phyloP scores from a whole-genome alignment of 2,113 vertebrate genomes.

The Misgurnus mizolepis region DNA sequence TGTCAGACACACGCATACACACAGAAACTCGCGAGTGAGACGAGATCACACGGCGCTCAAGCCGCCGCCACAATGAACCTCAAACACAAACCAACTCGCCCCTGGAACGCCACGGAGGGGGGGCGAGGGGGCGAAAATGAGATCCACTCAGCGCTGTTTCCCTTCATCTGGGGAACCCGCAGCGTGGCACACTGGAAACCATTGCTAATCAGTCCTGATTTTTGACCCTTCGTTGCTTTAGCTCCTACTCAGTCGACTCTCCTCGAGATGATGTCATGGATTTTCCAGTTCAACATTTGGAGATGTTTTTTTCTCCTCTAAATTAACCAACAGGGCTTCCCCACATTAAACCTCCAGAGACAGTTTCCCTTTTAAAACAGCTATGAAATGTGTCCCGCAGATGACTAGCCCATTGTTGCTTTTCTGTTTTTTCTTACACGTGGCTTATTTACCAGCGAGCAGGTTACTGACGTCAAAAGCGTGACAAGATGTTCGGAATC shows the following conservation, averaged over 20 bases:
- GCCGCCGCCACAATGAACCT: conserved; percentile 70
- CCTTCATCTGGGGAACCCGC: conserved; percentile 29
- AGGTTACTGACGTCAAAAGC: conserved; percentile 66
- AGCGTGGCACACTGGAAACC: conserved; percentile 69
- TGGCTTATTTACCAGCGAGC: conserved; percentile 44
- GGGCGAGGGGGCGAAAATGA: conserved; percentile 23
- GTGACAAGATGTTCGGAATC: conserved; percentile 73
- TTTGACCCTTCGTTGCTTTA: conserved; percentile 64
- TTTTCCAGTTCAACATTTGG: conserved; percentile 65
- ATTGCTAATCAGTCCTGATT: conserved; percentile 73
- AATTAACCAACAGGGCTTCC: conserved; percentile 71
- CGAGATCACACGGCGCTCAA: conserved; percentile 70
- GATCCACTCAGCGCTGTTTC: conserved; percentile 10
- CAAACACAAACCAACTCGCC: conserved; percentile 74
- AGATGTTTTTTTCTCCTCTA: conserved; percentile 51
- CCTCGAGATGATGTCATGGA: conserved; percentile 64
- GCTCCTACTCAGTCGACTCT: conserved; percentile 48
- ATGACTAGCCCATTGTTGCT: conserved; percentile 58
- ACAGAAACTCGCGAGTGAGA: conserved; percentile 67
- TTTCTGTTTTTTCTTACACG: conserved; percentile 37
- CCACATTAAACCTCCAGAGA: conserved; percentile 66
- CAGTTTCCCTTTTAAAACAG: conserved; percentile 56
- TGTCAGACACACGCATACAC: conserved; percentile 71
- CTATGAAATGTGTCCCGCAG: conserved; percentile 54
- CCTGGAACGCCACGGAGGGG: conserved; percentile 65